These are phyloP conservation scores for Eidolon helvum DNA, from an alignment of 2,113 vertebrate species.

Conservation along the genomic window DNA sequence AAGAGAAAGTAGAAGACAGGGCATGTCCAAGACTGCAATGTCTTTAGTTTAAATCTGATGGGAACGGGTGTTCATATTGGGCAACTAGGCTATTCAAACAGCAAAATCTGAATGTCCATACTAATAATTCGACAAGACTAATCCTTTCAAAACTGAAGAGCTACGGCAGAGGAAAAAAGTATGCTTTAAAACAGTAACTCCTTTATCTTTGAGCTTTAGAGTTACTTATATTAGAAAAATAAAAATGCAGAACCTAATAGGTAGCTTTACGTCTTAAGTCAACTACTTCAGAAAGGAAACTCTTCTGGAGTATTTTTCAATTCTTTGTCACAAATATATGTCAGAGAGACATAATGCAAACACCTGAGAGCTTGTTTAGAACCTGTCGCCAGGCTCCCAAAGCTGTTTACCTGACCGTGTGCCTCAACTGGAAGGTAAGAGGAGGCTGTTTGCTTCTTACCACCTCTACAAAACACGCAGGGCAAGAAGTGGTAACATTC, in stretches of 20 bases:
- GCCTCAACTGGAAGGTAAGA: not conserved
- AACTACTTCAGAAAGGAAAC: not conserved
- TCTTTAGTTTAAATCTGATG: not conserved
- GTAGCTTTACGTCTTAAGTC: not conserved
- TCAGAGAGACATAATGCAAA: not conserved
- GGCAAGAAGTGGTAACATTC: constrained; percentile 13
- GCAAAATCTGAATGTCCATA: not conserved
- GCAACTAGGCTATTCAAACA: not conserved
- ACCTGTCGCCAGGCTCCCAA: not conserved
- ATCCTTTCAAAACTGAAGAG: not conserved
- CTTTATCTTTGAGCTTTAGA: constrained; percentile 23
- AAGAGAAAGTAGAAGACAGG: constrained; percentile 5
- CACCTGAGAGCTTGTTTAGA: not conserved
- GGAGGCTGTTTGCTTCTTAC: not conserved
- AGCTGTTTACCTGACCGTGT: not conserved
- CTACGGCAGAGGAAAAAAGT: not conserved
- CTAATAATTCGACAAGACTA: not conserved
- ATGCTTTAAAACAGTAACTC: not conserved
- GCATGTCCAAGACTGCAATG: not conserved
- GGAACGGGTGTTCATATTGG: not conserved
- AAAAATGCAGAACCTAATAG: not conserved
- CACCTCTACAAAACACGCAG: not conserved
- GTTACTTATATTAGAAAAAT: not conserved
- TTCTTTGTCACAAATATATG: not conserved
- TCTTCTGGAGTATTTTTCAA: not conserved